Evolutionary conservation across 2,797 vertebrate species (phyloP).

Genomic region (Xiphorhynchus erythropygius): DNA sequence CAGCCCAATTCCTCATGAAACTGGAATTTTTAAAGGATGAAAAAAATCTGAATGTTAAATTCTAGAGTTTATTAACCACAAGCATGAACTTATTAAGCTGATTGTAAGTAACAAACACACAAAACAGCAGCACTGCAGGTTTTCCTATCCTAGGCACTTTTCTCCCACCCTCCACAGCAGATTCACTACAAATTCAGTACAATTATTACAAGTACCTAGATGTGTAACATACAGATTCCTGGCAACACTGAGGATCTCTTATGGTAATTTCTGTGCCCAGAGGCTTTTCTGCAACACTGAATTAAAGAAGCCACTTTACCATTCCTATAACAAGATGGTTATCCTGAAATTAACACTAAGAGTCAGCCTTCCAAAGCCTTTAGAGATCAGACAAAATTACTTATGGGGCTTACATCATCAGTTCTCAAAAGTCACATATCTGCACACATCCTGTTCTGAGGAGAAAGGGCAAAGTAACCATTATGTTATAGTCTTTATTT

Average conservation of each 20-base stretch:
- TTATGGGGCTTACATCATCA: not conserved
- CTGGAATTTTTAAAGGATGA: not conserved
- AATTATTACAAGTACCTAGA: not conserved
- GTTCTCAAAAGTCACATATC: not conserved
- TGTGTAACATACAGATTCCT: not conserved
- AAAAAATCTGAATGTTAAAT: not conserved
- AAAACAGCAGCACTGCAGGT: not conserved
- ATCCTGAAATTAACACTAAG: slow-evolving; percentile 21
- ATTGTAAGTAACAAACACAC: not conserved
- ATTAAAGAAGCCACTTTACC: not conserved
- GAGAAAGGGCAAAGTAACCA: not conserved
- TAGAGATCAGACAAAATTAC: not conserved
- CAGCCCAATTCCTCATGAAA: not conserved
- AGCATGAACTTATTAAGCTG: not conserved
- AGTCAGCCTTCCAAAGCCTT: not conserved
- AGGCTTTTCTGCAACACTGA: slow-evolving; percentile 6
- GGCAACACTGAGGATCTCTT: not conserved
- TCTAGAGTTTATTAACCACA: not conserved
- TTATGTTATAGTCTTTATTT: not conserved
- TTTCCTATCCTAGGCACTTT: not conserved
- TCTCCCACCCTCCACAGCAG: not conserved
- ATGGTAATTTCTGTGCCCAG: not conserved
- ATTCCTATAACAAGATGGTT: not conserved
- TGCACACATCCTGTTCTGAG: not conserved
- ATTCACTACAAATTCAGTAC: not conserved